Base-by-base conservation (phyloP, 2,797 vertebrate species). In the Mionectes olivaceus region DNA sequence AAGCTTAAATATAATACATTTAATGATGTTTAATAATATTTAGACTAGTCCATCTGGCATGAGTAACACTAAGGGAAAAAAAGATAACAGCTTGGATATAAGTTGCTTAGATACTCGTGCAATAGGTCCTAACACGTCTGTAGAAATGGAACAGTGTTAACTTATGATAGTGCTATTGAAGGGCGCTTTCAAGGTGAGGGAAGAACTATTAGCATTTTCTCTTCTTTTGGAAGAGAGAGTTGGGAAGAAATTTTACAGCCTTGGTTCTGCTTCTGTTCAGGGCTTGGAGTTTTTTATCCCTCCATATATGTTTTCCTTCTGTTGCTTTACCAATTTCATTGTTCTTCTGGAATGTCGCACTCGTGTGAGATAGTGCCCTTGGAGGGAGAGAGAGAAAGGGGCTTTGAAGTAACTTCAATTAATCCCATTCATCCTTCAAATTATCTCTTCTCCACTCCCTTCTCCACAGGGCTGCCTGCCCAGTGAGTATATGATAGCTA, bases 21-120 rank as follows among this genome's bases (percentile, higher is more conserved):
- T 93, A 95, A 88, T 94, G 16, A 59, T 94, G 63, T 94, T 96
- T 95, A 95, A 94, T 94, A 94, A 93, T 94, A 94, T 96, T 96
- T 96, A 95, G 90, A 94, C 89, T 91, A 91, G 80, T 90, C 90
- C 88, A 96, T 93, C 93, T 95, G 95, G 80, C 23, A 52, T 86
- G 85, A 96, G 70, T 94, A 90, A 90, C 85, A 82, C 43, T 65
- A 68, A 78, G 49, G 63, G 9, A 8, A 69, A 77, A 78, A 83
- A 69, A 37, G 4, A 19, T 43, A 91, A 67, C 80, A 90, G 74
- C 86, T 95, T 94, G 81, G 30, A 28, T 88, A n/a, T 57, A 7
- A 86, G 83, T 95, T 41, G 4, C 80, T 73, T 79, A 82, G 63
- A 57, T 90, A 55, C 30, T 83, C 32, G 14, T 69, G 30, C 2